phyloP scores from a whole-genome alignment of 2,888 invertebrate species.

The Nasonovia ribisnigri region DNA sequence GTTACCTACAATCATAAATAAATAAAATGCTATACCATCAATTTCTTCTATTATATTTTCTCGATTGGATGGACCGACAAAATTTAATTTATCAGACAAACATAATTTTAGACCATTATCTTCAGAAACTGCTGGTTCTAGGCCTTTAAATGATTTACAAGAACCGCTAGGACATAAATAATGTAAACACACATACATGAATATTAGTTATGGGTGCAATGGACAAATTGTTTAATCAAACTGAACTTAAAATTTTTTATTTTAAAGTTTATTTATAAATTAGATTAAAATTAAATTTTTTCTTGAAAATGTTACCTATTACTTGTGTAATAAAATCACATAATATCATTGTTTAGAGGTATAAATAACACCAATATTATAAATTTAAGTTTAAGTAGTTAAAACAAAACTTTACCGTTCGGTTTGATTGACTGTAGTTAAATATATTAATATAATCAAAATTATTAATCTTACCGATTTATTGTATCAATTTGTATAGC shows the following conservation, averaged over 20 bases:
- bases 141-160: slow-evolving; percentile 40
- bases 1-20: not conserved
- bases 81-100: slow-evolving; percentile 41
- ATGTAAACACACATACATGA: not conserved
- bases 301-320: not conserved
- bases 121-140: slow-evolving; percentile 43
- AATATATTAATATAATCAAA: not conserved
- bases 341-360: not conserved
- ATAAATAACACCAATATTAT: not conserved
- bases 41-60: slow-evolving; percentile 34
- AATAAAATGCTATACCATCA: slow-evolving; percentile 34
- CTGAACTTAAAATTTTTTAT: not conserved
- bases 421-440: not conserved
- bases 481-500: slow-evolving; percentile 77
- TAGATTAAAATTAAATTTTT: not conserved
- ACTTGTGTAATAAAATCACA: not conserved
- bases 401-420: too few relatives aligned
- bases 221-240: not conserved
- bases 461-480: slow-evolving; percentile 72
- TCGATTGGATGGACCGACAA: slow-evolving; percentile 36
- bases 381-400: not conserved
- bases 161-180: slow-evolving; percentile 17
- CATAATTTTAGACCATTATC: slow-evolving; percentile 46
- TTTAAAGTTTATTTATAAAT: too few relatives aligned
- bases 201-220: not conserved